These are phyloP conservation scores for Maccullochella peelii DNA, from an alignment of 2,113 vertebrate species.

Conservation along the genomic window DNA sequence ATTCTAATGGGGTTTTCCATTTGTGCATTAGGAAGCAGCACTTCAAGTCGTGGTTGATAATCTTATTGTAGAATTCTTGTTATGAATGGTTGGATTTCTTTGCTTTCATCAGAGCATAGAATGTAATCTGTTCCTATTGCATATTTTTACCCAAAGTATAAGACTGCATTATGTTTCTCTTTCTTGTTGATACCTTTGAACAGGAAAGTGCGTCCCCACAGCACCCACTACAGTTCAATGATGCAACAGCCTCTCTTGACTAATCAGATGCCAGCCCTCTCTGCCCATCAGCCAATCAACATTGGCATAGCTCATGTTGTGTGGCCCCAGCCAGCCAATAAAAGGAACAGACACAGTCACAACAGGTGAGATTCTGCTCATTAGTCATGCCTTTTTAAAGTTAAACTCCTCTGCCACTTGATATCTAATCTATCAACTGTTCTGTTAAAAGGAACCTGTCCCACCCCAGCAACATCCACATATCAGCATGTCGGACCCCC, in stretches of 20 bases:
- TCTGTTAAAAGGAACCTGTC: slow-evolving; percentile 78
- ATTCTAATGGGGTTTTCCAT: neutral
- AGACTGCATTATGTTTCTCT: neutral
- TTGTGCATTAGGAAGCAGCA: neutral
- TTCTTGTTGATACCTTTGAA: slow-evolving; percentile 7
- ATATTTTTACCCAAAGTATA: neutral
- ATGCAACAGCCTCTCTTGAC: slow-evolving; percentile 91
- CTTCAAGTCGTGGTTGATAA: neutral
- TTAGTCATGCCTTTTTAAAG: neutral
- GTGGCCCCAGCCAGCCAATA: slow-evolving; percentile 93
- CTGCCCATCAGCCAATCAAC: slow-evolving; percentile 94
- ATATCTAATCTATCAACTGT: neutral
- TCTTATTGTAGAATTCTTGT: neutral
- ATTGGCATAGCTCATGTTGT: slow-evolving; percentile 97
- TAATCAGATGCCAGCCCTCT: slow-evolving; percentile 91
- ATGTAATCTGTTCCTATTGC: neutral
- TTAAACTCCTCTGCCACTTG: neutral
- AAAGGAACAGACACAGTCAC: slow-evolving; percentile 90
- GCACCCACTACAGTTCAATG: slow-evolving; percentile 90
- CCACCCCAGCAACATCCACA: slow-evolving; percentile 87
- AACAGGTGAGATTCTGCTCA: slow-evolving; percentile 86
- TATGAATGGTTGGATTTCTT: neutral
- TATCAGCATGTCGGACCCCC: slow-evolving; percentile 88
- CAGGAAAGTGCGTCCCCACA: slow-evolving; percentile 91
- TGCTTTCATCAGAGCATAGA: neutral